Evolutionary conservation across 2,113 vertebrate genomes (phyloP).

Genomic region (Datnioides undecimradiatus): DNA sequence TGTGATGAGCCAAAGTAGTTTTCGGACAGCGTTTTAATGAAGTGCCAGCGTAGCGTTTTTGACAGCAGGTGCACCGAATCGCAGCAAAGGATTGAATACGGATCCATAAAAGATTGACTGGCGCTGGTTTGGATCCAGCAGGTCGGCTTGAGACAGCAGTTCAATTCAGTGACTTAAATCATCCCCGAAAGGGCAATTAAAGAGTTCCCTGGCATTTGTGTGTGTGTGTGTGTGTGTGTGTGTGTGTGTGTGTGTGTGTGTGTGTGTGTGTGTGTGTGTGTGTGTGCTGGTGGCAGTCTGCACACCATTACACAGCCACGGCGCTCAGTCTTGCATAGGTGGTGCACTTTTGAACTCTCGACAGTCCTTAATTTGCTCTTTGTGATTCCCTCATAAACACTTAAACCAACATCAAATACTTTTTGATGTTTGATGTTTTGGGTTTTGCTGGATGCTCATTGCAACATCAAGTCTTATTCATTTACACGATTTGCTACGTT

Average conservation of each 20-base stretch:
- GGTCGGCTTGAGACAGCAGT: not conserved
- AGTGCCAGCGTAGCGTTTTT: not conserved
- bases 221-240: not conserved
- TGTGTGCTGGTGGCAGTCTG: too few relatives aligned
- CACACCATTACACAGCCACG: not conserved
- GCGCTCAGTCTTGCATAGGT: not conserved
- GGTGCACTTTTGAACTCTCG: not conserved
- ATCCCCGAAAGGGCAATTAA: not conserved
- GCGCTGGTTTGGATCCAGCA: not conserved
- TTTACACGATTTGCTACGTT: too few relatives aligned
- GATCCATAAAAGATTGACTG: not conserved
- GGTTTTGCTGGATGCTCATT: too few relatives aligned
- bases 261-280: not conserved
- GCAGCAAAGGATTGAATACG: not conserved
- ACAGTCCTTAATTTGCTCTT: not conserved
- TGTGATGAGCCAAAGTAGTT: too few relatives aligned
- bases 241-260: not conserved
- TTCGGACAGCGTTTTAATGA: not conserved
- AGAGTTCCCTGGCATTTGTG: not conserved
- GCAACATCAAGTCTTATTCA: too few relatives aligned
- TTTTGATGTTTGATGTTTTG: too few relatives aligned
- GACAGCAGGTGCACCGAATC: not conserved
- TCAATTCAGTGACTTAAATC: not conserved
- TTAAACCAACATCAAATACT: not conserved
- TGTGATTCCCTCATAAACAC: not conserved